Evolutionary conservation across 2,888 invertebrate species (phyloP).

Genomic region (Cantharis flavilabris): DNA sequence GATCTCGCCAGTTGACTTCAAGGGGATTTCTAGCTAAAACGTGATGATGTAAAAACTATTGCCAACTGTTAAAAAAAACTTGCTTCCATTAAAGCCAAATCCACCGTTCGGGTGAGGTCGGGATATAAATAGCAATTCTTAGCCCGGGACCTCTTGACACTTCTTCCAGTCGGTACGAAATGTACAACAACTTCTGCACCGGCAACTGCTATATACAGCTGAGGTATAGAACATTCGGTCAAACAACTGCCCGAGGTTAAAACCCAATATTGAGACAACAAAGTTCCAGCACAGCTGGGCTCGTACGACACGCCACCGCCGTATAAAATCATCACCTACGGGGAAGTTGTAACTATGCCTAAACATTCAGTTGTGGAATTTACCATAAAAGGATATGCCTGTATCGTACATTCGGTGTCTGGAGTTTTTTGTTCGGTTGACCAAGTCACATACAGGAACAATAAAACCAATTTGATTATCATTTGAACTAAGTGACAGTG

Average conservation of each 20-base stretch:
- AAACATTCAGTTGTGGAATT: background rate
- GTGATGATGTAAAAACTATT: background rate
- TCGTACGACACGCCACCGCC: background rate
- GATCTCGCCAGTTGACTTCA: rapidly evolving
- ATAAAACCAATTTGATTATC: background rate
- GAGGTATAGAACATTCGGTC: background rate
- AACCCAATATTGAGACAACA: background rate
- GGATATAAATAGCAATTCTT: background rate
- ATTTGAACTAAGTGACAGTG: background rate
- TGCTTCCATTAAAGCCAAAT: background rate
- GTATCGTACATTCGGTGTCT: background rate
- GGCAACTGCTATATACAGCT: background rate
- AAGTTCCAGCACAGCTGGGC: background rate
- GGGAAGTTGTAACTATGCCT: background rate
- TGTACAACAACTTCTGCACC: background rate
- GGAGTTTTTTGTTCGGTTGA: background rate
- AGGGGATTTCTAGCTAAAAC: background rate
- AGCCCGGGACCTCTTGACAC: background rate
- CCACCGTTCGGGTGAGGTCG: background rate
- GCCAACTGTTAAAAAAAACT: background rate
- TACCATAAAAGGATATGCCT: background rate
- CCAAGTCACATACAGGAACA: background rate
- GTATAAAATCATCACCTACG: background rate
- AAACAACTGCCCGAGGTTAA: background rate
- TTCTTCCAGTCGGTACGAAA: rapidly evolving